These are phyloP conservation scores for Hetaerina titia DNA, from an alignment of 2,888 invertebrate species.

Conservation along the genomic window DNA sequence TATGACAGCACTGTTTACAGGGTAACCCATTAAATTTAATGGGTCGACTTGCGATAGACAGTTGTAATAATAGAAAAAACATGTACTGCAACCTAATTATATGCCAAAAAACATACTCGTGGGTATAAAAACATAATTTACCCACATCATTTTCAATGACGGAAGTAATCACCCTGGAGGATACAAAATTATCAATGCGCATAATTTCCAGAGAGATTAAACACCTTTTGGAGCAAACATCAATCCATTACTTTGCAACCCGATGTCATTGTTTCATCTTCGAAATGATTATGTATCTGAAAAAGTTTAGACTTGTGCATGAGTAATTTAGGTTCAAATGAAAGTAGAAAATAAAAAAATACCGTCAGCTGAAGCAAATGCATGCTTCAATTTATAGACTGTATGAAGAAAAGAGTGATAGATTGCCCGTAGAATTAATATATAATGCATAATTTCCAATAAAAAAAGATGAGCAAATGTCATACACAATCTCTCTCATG, in stretches of 20 bases:
- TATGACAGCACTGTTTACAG: too few species aligned
- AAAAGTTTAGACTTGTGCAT: neutral
- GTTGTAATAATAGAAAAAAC: neutral
- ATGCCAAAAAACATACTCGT: neutral
- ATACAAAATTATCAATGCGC: neutral
- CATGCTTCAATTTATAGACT: neutral
- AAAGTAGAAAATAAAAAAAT: neutral
- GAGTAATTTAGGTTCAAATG: neutral
- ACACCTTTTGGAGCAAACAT: neutral
- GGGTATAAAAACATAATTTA: neutral
- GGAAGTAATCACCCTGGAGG: neutral
- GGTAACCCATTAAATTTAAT: too few species aligned
- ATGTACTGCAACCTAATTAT: neutral
- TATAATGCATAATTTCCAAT: neutral
- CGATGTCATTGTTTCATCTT: neutral
- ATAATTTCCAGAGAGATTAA: conserved; percentile 7
- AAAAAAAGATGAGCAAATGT: neutral
- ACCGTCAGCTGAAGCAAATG: neutral
- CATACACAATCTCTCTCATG: too few species aligned
- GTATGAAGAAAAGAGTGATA: neutral
- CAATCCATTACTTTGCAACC: neutral
- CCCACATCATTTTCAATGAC: neutral
- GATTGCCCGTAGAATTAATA: neutral
- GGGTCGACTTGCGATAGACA: neutral
- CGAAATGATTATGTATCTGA: neutral